Percentiles rank a stretch among this genome's conserved stretches.
phyloP scores from a whole-genome alignment of 2,797 vertebrate genomes.

The Myotis pilosus region DNA sequence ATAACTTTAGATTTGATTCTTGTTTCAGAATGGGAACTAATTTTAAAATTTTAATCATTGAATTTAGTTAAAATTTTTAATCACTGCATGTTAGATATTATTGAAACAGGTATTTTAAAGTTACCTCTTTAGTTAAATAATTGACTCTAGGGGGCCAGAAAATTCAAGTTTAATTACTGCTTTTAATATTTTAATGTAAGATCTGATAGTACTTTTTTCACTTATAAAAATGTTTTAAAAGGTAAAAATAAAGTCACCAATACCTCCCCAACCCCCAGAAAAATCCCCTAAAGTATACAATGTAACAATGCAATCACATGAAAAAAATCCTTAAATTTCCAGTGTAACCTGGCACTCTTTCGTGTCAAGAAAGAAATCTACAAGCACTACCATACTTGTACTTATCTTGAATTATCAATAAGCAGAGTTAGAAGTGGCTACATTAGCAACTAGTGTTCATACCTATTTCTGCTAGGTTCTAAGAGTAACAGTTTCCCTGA shows the following conservation, averaged over 20 bases:
- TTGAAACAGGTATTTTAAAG: conserved; percentile 44
- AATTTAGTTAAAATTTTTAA: conserved; percentile 48
- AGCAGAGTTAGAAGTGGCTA: not conserved
- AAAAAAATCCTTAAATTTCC: conserved; percentile 1
- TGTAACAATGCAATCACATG: not conserved
- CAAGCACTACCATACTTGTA: not conserved
- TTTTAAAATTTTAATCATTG: conserved; percentile 41
- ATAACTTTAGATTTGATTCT: conserved; percentile 41
- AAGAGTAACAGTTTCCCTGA: not conserved
- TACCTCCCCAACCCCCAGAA: not conserved
- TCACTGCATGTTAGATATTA: conserved; percentile 26
- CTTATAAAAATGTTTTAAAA: not conserved
- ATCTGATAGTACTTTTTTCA: not conserved
- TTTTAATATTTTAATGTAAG: conserved; percentile 54
- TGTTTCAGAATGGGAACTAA: conserved; percentile 44
- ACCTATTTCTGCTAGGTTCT: not conserved
- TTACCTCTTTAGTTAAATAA: conserved; percentile 27
- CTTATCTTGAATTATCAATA: not conserved
- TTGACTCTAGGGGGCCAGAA: not conserved
- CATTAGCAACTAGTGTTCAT: not conserved
- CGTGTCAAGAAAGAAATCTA: not conserved
- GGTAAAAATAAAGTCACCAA: not conserved
- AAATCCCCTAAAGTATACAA: not conserved
- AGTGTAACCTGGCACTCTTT: not conserved
- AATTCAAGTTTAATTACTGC: conserved; percentile 26